Evolutionary conservation across 2,888 invertebrate genomes (phyloP).

Genomic region (Clusia tigrina): DNA sequence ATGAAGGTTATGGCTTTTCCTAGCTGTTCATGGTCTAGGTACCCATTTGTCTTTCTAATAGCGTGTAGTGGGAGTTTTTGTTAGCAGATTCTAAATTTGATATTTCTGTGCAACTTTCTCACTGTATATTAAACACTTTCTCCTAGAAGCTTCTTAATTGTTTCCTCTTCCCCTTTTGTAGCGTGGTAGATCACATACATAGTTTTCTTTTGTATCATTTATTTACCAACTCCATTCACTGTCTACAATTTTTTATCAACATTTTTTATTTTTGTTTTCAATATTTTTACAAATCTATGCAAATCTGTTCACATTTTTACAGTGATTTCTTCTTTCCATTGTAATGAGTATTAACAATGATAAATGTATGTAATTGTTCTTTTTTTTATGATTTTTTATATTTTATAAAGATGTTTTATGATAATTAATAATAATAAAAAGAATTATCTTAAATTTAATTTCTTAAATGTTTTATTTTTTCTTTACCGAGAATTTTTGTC

Average conservation of each 20-base stretch:
- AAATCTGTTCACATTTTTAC: too few species aligned
- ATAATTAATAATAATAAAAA: not conserved
- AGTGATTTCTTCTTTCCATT: not conserved
- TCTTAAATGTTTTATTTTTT: slow-evolving; percentile 12
- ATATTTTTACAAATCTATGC: not conserved
- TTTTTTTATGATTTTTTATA: too few species aligned
- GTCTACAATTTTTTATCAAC: not conserved
- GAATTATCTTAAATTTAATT: not conserved
- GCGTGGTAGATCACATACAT: not conserved
- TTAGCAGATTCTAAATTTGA: too few species aligned
- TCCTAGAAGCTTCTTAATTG: not conserved
- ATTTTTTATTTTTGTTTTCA: not conserved
- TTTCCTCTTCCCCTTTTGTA: not conserved
- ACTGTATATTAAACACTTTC: not conserved
- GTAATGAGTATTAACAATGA: not conserved
- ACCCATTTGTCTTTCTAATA: not conserved
- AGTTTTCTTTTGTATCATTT: not conserved
- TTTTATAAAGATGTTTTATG: not conserved
- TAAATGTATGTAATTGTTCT: not conserved
- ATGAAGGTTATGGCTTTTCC: not conserved
- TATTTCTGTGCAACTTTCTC: too few species aligned
- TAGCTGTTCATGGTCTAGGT: not conserved
- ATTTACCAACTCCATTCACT: too few species aligned
- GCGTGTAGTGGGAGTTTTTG: not conserved
- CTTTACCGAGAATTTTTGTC: too few species aligned